Evolutionary conservation across 2,113 vertebrate genomes (phyloP), one percentile per base, ranked within the genome.

Genomic region (Bucco capensis): DNA sequence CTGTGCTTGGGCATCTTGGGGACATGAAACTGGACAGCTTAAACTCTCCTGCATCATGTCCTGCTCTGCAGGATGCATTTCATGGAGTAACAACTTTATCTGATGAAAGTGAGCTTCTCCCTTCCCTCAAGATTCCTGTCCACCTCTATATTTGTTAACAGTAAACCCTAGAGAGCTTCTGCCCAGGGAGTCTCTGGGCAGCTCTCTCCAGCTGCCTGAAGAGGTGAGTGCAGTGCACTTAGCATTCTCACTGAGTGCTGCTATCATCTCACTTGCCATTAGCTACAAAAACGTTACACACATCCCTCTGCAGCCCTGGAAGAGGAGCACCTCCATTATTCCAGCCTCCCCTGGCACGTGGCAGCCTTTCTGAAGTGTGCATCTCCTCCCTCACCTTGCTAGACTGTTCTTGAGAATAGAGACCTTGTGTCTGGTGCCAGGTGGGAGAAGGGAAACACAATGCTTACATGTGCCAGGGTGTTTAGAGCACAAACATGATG

Each of bases 121-220:
- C 8, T 72, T 69, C 51, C n/a, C 40, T 81, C 31, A 17, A 50
- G 33, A 16, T 8, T 16, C 0, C 0, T 14, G 24, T 2, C 49
- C n/a, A 15, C 0, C 0, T 2, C 5, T 17, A 8, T 1, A 11
- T 60, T 42, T 23, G 24, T 25, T 42, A 40, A 16, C 2, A 5
- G 5, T 30, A 21, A 61, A 12, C 40, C 53, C 65, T 3, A 2
- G 1, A 7, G 44, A 18, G 24, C 11, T 30, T 71, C 38, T 78
- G 40, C 44, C 46, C 47, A 25, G 27, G 17, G 38, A 19, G 64
- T 10, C 57, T 19, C 13, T 54, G 65, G 19, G n/a, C 14, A 25
- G 49, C 25, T 86, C 67, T 18, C 8, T 16, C 70, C 84, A 18
- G 38, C 38, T 4, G 1, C 10, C 44, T 15, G 27, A 24, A 16